phyloP scores from a whole-genome alignment of 1,140 invertebrate genomes.

The Drosophila teissieri region DNA sequence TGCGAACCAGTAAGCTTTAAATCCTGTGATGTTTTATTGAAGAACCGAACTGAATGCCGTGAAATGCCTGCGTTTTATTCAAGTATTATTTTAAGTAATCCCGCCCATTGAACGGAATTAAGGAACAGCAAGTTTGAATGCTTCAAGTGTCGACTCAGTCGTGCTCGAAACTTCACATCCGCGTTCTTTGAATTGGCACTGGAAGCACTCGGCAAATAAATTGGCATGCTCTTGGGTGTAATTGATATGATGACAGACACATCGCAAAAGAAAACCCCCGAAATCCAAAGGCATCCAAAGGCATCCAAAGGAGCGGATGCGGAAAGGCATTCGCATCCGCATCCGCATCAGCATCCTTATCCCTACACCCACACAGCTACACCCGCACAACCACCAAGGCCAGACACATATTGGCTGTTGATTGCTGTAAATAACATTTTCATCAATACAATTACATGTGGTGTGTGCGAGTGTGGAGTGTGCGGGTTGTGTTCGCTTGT shows the following conservation, averaged over 20 bases:
- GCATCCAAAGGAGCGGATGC: slow-evolving; percentile 27
- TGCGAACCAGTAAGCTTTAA: slow-evolving; percentile 7
- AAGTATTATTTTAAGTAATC: neutral
- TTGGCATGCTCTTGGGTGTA: slow-evolving; percentile 73
- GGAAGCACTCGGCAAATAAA: slow-evolving; percentile 66
- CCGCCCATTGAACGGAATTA: slow-evolving; percentile 7
- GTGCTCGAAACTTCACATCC: slow-evolving; percentile 36
- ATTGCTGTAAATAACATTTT: slow-evolving; percentile 77
- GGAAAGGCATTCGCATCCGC: slow-evolving; percentile 34
- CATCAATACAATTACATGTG: slow-evolving; percentile 74
- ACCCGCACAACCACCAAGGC: neutral
- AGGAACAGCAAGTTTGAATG: slow-evolving; percentile 7
- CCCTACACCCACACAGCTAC: neutral
- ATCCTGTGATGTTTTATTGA: slow-evolving; percentile 10
- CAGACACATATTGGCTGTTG: slow-evolving; percentile 58
- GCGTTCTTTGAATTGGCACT: slow-evolving; percentile 46
- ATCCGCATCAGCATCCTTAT: slow-evolving; percentile 5
- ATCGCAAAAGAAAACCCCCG: slow-evolving; percentile 29
- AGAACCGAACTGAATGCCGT: neutral
- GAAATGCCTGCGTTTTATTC: slow-evolving; percentile 13
- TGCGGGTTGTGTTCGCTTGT: slow-evolving; percentile 40
- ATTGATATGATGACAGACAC: slow-evolving; percentile 65
- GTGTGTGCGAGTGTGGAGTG: slow-evolving; percentile 1
- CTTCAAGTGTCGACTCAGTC: slow-evolving; percentile 12
- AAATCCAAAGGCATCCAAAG: slow-evolving; percentile 1